A percentile compares a stretch with the other conserved stretches of the same genome.
Conservation (phyloP, 2,888 invertebrate species). For the Hyalella azteca region DNA sequence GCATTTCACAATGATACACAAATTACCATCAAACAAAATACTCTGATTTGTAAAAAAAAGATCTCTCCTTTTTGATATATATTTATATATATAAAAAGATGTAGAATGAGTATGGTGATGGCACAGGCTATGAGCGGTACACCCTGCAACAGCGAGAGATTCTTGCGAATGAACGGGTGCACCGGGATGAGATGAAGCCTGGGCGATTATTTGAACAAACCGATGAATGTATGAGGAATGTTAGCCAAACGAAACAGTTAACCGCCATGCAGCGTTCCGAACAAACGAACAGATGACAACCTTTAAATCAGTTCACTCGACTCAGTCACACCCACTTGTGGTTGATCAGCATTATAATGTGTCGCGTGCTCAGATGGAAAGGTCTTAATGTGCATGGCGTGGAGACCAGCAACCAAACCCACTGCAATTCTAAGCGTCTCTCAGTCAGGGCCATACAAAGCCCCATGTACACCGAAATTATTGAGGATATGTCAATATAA, state of each 20-base stretch:
- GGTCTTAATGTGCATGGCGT: neutral
- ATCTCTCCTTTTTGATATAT: conserved; percentile 37
- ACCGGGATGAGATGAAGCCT: conserved; percentile 25
- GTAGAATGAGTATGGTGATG: conserved; percentile 16
- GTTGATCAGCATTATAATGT: neutral
- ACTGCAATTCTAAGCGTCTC: conserved; percentile 1
- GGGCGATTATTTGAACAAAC: conserved; percentile 16
- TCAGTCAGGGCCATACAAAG: neutral
- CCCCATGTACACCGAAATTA: no score
- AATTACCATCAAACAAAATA: conserved; percentile 37
- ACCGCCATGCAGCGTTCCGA: conserved; percentile 24
- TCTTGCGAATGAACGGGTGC: conserved; percentile 14
- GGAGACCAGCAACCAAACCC: neutral
- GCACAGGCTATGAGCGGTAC: conserved; percentile 26
- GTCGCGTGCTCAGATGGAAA: conserved; percentile 14
- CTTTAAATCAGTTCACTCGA: neutral
- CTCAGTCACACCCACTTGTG: conserved; percentile 14
- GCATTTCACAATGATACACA: conserved; percentile 37
- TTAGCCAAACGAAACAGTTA: conserved; percentile 27
- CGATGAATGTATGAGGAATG: conserved; percentile 12
- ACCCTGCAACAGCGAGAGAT: conserved; percentile 27
- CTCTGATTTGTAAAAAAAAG: conserved; percentile 32
- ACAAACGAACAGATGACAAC: conserved; percentile 25
- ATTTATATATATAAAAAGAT: conserved; percentile 32
- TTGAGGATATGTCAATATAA: neutral